Conservation (phyloP, 2,888 invertebrate species). For the Cataglyphis livida region DNA sequence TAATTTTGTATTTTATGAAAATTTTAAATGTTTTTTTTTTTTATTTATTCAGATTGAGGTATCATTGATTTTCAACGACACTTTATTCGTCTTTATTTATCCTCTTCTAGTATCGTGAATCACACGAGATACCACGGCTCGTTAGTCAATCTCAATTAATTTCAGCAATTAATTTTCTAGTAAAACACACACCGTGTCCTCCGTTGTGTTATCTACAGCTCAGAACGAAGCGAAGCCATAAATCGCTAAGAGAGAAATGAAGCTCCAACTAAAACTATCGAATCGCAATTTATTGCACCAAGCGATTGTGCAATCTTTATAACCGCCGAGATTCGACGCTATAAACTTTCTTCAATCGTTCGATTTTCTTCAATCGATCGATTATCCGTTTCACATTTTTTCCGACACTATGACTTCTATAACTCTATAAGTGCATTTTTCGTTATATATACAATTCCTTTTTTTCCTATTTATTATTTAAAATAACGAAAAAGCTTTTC, state of each 20-base stretch:
- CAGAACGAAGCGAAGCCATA: constrained; percentile 36
- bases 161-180: constrained; percentile 33
- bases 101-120: neutral
- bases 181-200: constrained; percentile 35
- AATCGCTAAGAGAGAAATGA: constrained; percentile 54
- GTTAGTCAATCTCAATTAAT: constrained; percentile 42
- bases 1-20: neutral
- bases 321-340: constrained; percentile 10
- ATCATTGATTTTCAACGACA: neutral
- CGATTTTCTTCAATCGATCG: constrained; percentile 20
- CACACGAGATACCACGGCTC: constrained; percentile 9
- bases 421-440: constrained; percentile 27
- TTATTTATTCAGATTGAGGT: neutral
- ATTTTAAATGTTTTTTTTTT: neutral
- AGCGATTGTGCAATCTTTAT: constrained; percentile 54
- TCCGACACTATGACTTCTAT: neutral
- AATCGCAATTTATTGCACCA: constrained; percentile 55
- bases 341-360: neutral
- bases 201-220: constrained; percentile 29
- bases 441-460: neutral
- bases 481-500: neutral
- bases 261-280: constrained; percentile 48
- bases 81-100: neutral
- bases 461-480: neutral
- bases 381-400: neutral